phyloP scores from a whole-genome alignment of 2,888 invertebrate genomes.

The Tanypteryx hageni region DNA sequence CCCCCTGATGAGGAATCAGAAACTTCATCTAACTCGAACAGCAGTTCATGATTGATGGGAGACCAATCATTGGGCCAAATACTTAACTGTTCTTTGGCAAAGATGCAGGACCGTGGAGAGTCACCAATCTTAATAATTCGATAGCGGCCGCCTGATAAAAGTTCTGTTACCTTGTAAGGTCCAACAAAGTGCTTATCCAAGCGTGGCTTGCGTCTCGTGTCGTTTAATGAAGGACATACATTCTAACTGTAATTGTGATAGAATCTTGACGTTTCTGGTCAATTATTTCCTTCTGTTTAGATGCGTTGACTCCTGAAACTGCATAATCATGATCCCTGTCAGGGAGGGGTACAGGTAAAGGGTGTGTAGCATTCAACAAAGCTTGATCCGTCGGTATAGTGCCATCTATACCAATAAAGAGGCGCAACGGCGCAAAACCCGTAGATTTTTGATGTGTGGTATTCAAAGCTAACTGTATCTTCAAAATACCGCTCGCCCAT shows the following conservation, averaged over 20 bases:
- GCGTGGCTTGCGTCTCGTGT: no score
- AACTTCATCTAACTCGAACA: background rate
- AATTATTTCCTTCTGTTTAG: no score
- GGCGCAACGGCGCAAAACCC: slow-evolving; percentile 66
- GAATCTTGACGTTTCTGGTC: no score
- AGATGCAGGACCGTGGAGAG: background rate
- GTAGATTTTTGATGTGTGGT: slow-evolving; percentile 51
- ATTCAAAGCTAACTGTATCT: slow-evolving; percentile 34
- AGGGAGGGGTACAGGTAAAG: background rate
- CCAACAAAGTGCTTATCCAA: background rate
- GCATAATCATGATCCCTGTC: background rate
- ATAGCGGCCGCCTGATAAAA: background rate
- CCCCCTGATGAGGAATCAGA: background rate
- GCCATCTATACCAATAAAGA: slow-evolving; percentile 47
- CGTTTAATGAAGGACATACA: no score
- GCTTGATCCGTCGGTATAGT: background rate
- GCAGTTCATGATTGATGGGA: background rate
- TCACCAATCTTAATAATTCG: background rate
- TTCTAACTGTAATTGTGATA: no score
- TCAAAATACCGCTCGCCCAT: slow-evolving; percentile 66
- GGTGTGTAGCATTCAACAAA: background rate
- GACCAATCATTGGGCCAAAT: background rate
- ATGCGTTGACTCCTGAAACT: background rate
- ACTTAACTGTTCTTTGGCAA: background rate
- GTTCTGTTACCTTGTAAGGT: background rate